These are phyloP conservation scores for Cephus pulcher DNA, from an alignment of 2,888 invertebrate genomes.

Conservation along the genomic window DNA sequence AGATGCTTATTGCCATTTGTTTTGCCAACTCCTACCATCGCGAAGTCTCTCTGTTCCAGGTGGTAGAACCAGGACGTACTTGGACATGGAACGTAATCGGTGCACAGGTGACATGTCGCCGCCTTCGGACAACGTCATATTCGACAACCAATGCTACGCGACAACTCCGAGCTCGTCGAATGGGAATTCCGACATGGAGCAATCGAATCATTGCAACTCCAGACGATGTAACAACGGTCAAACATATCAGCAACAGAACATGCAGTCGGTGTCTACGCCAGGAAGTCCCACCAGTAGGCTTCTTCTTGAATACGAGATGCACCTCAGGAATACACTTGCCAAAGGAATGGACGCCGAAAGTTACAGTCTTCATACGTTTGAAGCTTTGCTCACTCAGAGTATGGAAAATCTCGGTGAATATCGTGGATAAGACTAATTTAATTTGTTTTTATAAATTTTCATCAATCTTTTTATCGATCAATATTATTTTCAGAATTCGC, in stretches of 20 bases:
- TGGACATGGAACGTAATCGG: conserved; percentile 77
- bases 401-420: conserved; percentile 91
- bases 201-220: conserved; percentile 71
- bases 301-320: conserved; percentile 93
- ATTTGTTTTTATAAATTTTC: conserved; percentile 7
- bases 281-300: conserved; percentile 87
- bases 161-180: conserved; percentile 95
- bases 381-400: conserved; percentile 91
- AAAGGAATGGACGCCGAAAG: conserved; percentile 97
- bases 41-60: conserved; percentile 57
- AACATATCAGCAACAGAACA: conserved; percentile 67
- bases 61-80: conserved; percentile 70
- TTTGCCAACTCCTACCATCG: background rate
- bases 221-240: conserved; percentile 61
- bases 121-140: conserved; percentile 92
- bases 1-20: background rate
- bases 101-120: conserved; percentile 77
- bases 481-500: conserved; percentile 76
- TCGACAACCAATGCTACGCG: conserved; percentile 95
- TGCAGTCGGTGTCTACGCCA: conserved; percentile 71
- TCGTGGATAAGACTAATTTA: background rate
- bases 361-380: conserved; percentile 93
- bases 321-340: conserved; percentile 89
- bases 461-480: background rate
- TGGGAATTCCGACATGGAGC: conserved; percentile 90